phyloP scores from a whole-genome alignment of 1,140 invertebrate species.

The Drosophila simulans region DNA sequence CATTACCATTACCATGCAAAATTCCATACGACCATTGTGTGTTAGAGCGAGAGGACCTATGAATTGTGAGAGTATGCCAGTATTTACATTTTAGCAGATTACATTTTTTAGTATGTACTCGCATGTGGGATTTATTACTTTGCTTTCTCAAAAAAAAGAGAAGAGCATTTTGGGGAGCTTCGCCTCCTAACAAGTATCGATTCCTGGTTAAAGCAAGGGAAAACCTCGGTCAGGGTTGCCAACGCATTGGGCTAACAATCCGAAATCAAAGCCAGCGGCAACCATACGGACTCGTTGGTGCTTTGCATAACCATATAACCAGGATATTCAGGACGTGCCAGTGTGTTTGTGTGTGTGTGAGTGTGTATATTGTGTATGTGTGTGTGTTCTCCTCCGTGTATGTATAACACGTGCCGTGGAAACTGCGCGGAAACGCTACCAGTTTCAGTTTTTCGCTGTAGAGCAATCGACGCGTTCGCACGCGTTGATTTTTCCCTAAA shows the following conservation, averaged over 20 bases:
- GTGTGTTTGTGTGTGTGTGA: conserved; percentile 29
- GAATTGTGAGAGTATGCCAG: conserved; percentile 8
- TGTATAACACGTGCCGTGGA: conserved; percentile 55
- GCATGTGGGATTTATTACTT: conserved; percentile 31
- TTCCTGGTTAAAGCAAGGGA: conserved; percentile 48
- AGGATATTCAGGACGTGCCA: conserved; percentile 27
- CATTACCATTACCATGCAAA: conserved; percentile 80
- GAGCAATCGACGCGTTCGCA: conserved; percentile 46
- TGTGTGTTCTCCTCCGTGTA: conserved; percentile 55
- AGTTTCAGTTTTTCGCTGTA: conserved; percentile 52
- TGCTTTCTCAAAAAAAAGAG: conserved; percentile 6
- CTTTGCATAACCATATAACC: conserved; percentile 67
- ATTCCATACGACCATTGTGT: conserved; percentile 21
- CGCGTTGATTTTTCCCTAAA: conserved; percentile 23
- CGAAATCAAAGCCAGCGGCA: conserved; percentile 65
- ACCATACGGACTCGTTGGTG: conserved; percentile 65
- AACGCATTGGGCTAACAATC: conserved; percentile 24
- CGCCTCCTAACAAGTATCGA: conserved; percentile 65
- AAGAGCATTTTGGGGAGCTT: background rate
- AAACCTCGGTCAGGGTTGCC: conserved; percentile 60
- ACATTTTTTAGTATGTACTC: conserved; percentile 67
- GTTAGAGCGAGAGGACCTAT: conserved; percentile 2
- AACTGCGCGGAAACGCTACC: conserved; percentile 43
- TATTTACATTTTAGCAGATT: conserved; percentile 79
- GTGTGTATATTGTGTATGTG: no score